Base-by-base conservation (phyloP, 2,888 invertebrate genomes). In the Ptycholaimellus sp. region DNA sequence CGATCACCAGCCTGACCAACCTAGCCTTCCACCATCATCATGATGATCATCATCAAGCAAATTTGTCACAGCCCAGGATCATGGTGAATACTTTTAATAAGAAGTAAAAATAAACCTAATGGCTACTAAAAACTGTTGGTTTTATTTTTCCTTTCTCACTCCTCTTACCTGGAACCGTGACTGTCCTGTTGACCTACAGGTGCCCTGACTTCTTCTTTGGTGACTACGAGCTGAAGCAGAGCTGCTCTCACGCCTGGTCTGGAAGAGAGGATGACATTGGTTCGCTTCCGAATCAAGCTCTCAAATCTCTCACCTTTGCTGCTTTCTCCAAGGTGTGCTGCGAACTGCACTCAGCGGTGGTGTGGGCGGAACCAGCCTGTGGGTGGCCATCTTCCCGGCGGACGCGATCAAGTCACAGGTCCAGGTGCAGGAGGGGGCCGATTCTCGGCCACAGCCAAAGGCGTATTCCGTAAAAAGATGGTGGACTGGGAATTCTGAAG, bases 151-250 rank as follows among this genome's bases (percentile, higher is more conserved):
- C n/a, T n/a, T n/a, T n/a, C n/a, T n/a, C n/a, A n/a, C n/a, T n/a
- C n/a, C n/a, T n/a, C n/a, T n/a, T n/a, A n/a, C n/a, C n/a, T n/a
- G n/a, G n/a, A n/a, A n/a, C n/a, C n/a, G n/a, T n/a, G n/a, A n/a
- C n/a, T n/a, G n/a, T n/a, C n/a, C n/a, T n/a, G n/a, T n/a, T n/a
- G n/a, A n/a, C n/a, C n/a, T n/a, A n/a, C n/a, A 96, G 66, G 85
- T 96, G 79, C 93, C 96, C 0, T 96, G 96, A 96, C 61, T 85
- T 80, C 64, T 99, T 99, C 61, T 99, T 99, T 62, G 96, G 93
- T 31, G 83, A 81, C 44, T 96, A 96, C 63, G 90, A 90, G 66
- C 71, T 74, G 46, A n/a, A 68, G 70, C 14, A 59, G 73, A 38
- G 59, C 64, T 16, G 38, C 70, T 3, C 51, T 72, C 9, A 64